Percentiles rank a stretch among this genome's conserved stretches.
Evolutionary conservation across 2,888 invertebrate species (phyloP).

Genomic region (Cheiracanthium punctorium): DNA sequence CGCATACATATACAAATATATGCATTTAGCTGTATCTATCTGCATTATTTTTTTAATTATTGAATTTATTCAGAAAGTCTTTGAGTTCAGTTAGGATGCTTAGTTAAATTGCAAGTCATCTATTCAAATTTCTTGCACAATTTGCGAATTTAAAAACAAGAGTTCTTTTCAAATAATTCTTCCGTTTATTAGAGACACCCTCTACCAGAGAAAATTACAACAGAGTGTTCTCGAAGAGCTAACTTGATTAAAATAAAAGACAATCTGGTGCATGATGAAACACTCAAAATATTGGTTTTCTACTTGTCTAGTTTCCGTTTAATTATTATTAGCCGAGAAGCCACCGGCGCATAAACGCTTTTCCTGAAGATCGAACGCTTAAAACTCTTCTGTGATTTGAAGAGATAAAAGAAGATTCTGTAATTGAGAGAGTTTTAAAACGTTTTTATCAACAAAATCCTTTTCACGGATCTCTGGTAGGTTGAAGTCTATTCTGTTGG

Average conservation of each 20-base stretch:
- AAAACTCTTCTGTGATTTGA: background rate
- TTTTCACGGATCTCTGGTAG: no score
- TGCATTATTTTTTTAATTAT: no score
- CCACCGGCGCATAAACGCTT: background rate
- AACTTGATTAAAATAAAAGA: slow-evolving; percentile 37
- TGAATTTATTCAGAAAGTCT: no score
- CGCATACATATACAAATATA: no score
- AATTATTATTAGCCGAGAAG: slow-evolving; percentile 16
- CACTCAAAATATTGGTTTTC: slow-evolving; percentile 39
- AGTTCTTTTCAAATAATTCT: slow-evolving; percentile 8
- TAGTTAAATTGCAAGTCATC: no score
- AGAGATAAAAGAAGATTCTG: no score
- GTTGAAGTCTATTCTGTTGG: no score
- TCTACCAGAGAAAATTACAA: background rate
- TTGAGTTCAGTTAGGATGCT: no score
- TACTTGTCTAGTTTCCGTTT: slow-evolving; percentile 12
- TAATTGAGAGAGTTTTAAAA: no score
- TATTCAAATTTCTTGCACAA: no score
- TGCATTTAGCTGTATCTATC: no score
- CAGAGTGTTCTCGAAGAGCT: background rate
- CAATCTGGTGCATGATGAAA: background rate
- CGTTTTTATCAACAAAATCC: no score
- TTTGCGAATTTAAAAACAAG: background rate
- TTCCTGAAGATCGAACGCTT: background rate
- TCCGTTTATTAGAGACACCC: slow-evolving; percentile 1